Conservation (phyloP, 1,140 invertebrate species). For the Bombus superbus region DNA sequence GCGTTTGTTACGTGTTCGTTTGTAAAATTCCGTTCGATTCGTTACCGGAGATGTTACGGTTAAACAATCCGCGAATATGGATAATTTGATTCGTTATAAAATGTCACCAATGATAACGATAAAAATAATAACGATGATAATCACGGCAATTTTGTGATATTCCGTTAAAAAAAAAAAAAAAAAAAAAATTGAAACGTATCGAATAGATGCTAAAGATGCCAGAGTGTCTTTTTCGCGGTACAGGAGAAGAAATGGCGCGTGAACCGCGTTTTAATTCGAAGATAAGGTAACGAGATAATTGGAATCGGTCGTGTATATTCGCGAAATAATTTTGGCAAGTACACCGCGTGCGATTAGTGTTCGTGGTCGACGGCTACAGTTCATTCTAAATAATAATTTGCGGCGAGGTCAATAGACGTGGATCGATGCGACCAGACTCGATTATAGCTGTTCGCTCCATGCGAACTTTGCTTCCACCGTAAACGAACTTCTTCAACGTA, state of each 20-base stretch:
- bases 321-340: constrained; percentile 10
- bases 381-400: constrained; percentile 38
- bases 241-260: background rate
- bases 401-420: constrained; percentile 30
- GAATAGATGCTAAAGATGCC: too few relatives aligned
- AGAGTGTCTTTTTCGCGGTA: too few relatives aligned
- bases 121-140: too few relatives aligned
- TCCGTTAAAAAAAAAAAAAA: too few relatives aligned
- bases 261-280: background rate
- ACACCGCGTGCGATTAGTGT: constrained; percentile 1
- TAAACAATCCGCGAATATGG: too few relatives aligned
- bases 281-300: constrained; percentile 9
- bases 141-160: too few relatives aligned
- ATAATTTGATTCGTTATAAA: too few relatives aligned
- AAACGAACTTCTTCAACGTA: background rate
- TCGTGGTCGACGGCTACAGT: constrained; percentile 29
- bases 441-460: constrained; percentile 17
- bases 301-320: constrained; percentile 17
- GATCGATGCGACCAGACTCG: constrained; percentile 40
- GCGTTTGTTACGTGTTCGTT: too few relatives aligned
- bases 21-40: too few relatives aligned
- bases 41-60: too few relatives aligned
- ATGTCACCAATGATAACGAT: fast-evolving
- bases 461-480: background rate
- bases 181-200: too few relatives aligned